Percentiles rank a stretch among this genome's conserved stretches.
These are phyloP conservation scores for Molanna angustata DNA, from an alignment of 2,888 invertebrate genomes.

Conservation along the genomic window DNA sequence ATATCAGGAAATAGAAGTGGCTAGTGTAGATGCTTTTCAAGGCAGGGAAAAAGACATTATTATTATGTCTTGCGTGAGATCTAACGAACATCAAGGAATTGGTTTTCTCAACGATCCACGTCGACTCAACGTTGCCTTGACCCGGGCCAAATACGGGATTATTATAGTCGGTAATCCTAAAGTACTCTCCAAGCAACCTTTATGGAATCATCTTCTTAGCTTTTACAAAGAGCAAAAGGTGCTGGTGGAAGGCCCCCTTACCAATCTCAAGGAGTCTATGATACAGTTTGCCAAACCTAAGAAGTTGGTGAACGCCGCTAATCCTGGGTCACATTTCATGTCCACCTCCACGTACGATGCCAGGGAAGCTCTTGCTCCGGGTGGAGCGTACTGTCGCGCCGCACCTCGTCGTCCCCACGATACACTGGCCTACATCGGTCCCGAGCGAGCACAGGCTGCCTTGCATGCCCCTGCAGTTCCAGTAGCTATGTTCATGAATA, in stretches of 20 bases:
- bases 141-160: slow-evolving; percentile 95
- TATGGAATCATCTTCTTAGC: slow-evolving; percentile 97
- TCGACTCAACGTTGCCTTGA: slow-evolving; percentile 95
- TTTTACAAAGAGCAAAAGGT: slow-evolving; percentile 98
- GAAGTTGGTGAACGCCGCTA: slow-evolving; percentile 89
- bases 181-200: slow-evolving; percentile 94
- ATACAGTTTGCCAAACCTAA: slow-evolving; percentile 97
- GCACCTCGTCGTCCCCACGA: slow-evolving; percentile 73
- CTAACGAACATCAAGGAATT: slow-evolving; percentile 98
- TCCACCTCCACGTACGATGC: slow-evolving; percentile 96
- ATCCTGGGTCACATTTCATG: slow-evolving; percentile 98
- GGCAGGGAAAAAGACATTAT: slow-evolving; percentile 99
- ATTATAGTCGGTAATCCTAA: slow-evolving; percentile 99
- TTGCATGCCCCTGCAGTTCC: slow-evolving; percentile 86
- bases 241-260: slow-evolving; percentile 95
- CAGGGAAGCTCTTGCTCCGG: slow-evolving; percentile 90
- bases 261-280: slow-evolving; percentile 93
- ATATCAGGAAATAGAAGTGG: slow-evolving; percentile 98
- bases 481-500: slow-evolving; percentile 92
- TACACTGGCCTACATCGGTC: slow-evolving; percentile 89
- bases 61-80: slow-evolving; percentile 97
- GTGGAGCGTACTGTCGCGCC: slow-evolving; percentile 87
- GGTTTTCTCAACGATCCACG: slow-evolving; percentile 98
- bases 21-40: slow-evolving; percentile 99
- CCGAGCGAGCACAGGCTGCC: slow-evolving; percentile 72